These are phyloP conservation scores for Laodelphax striatellus DNA, from an alignment of 1,140 invertebrate genomes.

Conservation along the genomic window DNA sequence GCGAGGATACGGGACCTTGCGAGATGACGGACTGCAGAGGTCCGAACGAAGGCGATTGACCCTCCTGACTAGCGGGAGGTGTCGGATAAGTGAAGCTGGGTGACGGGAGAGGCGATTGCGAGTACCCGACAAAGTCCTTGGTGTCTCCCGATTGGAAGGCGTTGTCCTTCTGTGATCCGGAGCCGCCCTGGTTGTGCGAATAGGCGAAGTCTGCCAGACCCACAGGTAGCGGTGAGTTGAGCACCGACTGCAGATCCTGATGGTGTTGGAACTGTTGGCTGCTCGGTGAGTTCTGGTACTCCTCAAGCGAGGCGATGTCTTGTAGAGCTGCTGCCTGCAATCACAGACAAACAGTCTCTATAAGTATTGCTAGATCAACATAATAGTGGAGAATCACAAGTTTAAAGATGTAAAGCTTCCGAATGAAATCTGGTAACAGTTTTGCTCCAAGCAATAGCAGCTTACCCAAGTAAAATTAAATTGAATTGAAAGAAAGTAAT, in stretches of 20 bases:
- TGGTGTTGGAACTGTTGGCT: slow-evolving; percentile 38
- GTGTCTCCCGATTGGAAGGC: slow-evolving; percentile 33
- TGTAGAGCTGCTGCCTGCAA: slow-evolving; percentile 38
- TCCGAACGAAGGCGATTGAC: slow-evolving; percentile 45
- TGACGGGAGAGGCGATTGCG: slow-evolving; percentile 50
- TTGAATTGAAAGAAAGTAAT: no score
- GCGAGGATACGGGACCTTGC: slow-evolving; percentile 45
- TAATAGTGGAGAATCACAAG: no score
- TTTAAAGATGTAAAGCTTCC: no score
- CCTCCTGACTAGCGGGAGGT: slow-evolving; percentile 71
- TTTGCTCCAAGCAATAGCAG: no score
- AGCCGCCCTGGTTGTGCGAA: slow-evolving; percentile 32
- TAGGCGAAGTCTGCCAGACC: slow-evolving; percentile 70
- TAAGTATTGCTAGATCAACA: no score
- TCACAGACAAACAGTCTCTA: neutral
- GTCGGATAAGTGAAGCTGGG: slow-evolving; percentile 68
- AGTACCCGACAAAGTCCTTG: slow-evolving; percentile 21
- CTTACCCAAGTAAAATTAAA: no score
- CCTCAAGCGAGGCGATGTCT: slow-evolving; percentile 52
- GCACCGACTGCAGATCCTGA: slow-evolving; percentile 55
- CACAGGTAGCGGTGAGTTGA: slow-evolving; percentile 63
- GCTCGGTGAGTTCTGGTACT: slow-evolving; percentile 32
- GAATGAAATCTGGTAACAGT: no score
- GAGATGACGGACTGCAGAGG: slow-evolving; percentile 29
- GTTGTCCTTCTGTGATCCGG: slow-evolving; percentile 31